Evolutionary conservation across 2,888 invertebrate species (phyloP).

Genomic region (Agrotis segetum): DNA sequence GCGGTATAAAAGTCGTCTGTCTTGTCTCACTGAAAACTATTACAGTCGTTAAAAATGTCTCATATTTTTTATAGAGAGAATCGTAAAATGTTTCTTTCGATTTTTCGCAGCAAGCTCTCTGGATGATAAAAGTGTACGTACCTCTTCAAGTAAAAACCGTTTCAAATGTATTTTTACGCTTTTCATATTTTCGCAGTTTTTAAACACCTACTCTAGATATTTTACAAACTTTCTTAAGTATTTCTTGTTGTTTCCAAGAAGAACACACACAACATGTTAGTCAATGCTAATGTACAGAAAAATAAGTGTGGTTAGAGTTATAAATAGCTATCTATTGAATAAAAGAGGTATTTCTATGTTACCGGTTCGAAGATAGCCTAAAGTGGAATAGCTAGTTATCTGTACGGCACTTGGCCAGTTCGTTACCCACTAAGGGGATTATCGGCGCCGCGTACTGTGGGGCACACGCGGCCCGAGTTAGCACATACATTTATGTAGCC

Average conservation of each 20-base stretch:
- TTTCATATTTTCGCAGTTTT: conserved; percentile 35
- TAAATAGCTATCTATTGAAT: conserved; percentile 35
- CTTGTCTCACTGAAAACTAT: conserved; percentile 27
- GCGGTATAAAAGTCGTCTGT: conserved; percentile 18
- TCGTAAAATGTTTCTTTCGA: conserved; percentile 31
- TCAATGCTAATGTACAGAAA: neutral
- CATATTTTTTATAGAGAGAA: conserved; percentile 36
- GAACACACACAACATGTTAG: neutral
- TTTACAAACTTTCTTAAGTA: neutral
- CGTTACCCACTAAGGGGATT: conserved; percentile 86
- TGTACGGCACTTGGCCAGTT: conserved; percentile 78
- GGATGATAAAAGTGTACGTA: conserved; percentile 30
- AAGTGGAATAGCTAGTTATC: conserved; percentile 81
- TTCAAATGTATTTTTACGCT: conserved; percentile 37
- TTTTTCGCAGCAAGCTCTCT: conserved; percentile 37
- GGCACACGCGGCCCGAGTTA: conserved; percentile 65
- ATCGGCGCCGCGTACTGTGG: conserved; percentile 68
- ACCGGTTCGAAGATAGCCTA: conserved; percentile 67
- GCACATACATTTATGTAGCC: conserved; percentile 65
- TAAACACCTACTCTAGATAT: conserved; percentile 17
- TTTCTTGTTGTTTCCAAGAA: conserved; percentile 4
- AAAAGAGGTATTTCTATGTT: conserved; percentile 42
- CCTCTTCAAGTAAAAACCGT: conserved; percentile 27
- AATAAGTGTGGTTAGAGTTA: conserved; percentile 12
- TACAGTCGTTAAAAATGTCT: conserved; percentile 45